phyloP scores from a whole-genome alignment of 2,888 invertebrate species.

The Cheilosia soror region DNA sequence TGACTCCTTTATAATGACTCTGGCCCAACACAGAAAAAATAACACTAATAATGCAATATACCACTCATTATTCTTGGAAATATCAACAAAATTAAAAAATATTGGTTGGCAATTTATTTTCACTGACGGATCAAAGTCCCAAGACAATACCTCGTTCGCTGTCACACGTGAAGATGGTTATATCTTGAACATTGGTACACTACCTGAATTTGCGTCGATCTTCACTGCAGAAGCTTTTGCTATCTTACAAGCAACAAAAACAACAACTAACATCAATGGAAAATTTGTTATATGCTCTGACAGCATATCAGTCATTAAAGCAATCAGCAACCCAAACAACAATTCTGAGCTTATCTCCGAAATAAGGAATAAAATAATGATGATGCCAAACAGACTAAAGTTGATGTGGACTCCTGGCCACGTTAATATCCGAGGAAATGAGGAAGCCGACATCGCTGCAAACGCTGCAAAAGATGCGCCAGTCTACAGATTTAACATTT shows the following conservation, averaged over 20 bases:
- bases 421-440: conserved; percentile 29
- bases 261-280: not conserved
- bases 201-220: conserved; percentile 7
- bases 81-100: not conserved
- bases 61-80: too few species aligned
- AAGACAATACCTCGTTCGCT: conserved; percentile 45
- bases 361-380: conserved; percentile 17
- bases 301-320: conserved; percentile 48
- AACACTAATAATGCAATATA: too few species aligned
- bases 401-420: conserved; percentile 53
- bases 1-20: too few species aligned
- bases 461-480: conserved; percentile 16
- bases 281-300: conserved; percentile 59
- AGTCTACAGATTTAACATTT: conserved; percentile 3
- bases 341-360: conserved; percentile 18
- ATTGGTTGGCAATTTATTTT: conserved; percentile 24
- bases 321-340: conserved; percentile 36
- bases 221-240: conserved; percentile 41
- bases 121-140: conserved; percentile 44
- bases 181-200: conserved; percentile 18
- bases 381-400: conserved; percentile 11
- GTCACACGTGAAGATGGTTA: conserved; percentile 31
- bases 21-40: too few species aligned
- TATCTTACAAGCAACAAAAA: conserved; percentile 28
- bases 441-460: conserved; percentile 26